Conservation (phyloP, 2,113 vertebrate genomes). For the western clawed frog (Xenopus tropicalis) region DNA sequence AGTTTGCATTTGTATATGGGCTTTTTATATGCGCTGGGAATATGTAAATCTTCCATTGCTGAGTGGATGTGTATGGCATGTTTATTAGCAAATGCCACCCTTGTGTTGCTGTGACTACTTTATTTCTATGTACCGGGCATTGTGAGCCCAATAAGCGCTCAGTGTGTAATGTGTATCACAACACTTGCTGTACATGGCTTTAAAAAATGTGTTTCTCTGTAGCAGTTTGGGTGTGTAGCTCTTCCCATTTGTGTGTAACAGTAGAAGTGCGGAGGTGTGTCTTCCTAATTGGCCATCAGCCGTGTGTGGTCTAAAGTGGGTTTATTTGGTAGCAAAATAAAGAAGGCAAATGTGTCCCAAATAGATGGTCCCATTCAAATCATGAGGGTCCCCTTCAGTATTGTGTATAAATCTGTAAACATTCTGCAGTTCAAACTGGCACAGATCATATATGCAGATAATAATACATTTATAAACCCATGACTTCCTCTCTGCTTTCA, state of each 20-base stretch:
- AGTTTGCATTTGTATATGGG: neutral
- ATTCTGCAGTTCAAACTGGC: too few relatives aligned
- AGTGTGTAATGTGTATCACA: neutral
- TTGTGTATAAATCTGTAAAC: too few relatives aligned
- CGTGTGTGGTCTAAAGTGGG: neutral
- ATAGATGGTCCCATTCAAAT: too few relatives aligned
- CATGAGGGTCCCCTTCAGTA: too few relatives aligned
- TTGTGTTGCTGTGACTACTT: neutral
- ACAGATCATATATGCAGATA: too few relatives aligned
- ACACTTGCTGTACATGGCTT: neutral
- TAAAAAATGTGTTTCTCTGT: neutral
- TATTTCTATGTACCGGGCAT: neutral
- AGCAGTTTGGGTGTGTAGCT: neutral
- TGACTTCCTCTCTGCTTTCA: too few relatives aligned
- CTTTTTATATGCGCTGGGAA: neutral
- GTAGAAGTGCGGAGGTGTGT: neutral
- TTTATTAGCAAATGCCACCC: neutral
- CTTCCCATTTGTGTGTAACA: neutral
- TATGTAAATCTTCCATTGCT: neutral
- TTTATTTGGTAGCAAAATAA: neutral
- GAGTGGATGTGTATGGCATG: neutral
- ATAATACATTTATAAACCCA: too few relatives aligned
- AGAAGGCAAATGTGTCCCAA: neutral
- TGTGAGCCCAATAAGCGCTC: neutral
- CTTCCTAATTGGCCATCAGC: neutral